Base-by-base conservation (phyloP, 2,797 vertebrate genomes). In the Scolopax bukidnonensis region DNA sequence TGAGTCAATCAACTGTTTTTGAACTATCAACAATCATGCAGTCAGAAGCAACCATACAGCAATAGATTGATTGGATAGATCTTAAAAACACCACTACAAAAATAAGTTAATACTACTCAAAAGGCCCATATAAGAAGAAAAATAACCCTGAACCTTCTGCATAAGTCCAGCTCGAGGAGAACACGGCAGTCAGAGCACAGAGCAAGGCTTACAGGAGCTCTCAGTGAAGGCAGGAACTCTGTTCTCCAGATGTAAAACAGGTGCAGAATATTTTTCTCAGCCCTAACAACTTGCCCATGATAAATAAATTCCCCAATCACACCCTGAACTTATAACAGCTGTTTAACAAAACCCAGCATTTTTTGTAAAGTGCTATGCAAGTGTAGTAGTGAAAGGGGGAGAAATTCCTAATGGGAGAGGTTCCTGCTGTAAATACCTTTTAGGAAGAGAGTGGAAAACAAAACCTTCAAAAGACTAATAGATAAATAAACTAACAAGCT, bases 101-200 rank as follows among this genome's bases (percentile, higher is more conserved):
- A 74, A 43, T 0, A 51, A 33, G 14, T 4, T 33, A 3, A 70
- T 30, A 16, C 5, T n/a, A 28, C 10, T 47, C 67, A 33, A 43
- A 90, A 84, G 5, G 45, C 16, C 12, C 16, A 5, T 2, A 19
- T 4, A 17, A 75, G 45, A 45, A 21, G 75, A 25, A 40, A 87
- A 90, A 5, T 4, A 76, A 63, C 59, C 28, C 33, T 1, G 2
- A 65, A 38, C 25, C 48, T 53, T 17, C 38, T 45, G 14, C 64
- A 83, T 40, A 80, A 50, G 21, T 25, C 48, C 43, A 40, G 6
- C 33, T 48, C 0, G 0, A 54, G 40, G 27, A 78, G 47, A 43
- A 47, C 10, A 4, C 0, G 0, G 3, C 1, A 16, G 15, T 4
- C 38, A 69, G 14, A 57, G 23, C 27, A 48, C 63, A 33, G 17